Evolutionary conservation across 1,140 invertebrate species (phyloP), one percentile per base, ranked within the genome.

Genomic region (Tachypleus tridentatus): DNA sequence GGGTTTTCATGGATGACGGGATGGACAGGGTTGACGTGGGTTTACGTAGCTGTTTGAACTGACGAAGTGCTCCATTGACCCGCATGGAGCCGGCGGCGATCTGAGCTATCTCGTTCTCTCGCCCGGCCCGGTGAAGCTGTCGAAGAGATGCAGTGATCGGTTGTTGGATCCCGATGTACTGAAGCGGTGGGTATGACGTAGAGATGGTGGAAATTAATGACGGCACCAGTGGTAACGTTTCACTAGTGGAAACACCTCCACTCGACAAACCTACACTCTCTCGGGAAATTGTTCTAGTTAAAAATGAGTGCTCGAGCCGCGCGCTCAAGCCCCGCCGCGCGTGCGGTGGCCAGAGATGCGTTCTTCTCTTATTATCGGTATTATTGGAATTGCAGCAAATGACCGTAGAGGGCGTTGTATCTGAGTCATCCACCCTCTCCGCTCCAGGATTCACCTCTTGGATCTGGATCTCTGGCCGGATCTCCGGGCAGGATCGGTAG

Each of bases 71-170:
- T 60, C 95, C 94, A 80, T 97, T 97, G 78, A 97, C 92, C 68
- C 94, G 83, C 71, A 97, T 83, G 51, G 93, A 96, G 78, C 97
- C 93, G n/a, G 92, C 92, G 3, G 93, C 94, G 73, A 98, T 97
- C 72, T 91, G 91, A n/a, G 91, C 91, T 65, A 94, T 92, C 61
- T 89, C 89, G 74, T 93, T 89, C 11, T 58, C 58, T 53, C 67
- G 51, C 67, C 58, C 11, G 60, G 66, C 63, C 62, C 71, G 52
- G 66, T 69, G 60, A 53, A 67, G 57, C 59, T 67, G 65, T 61
- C 67, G 64, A 62, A 68, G 51, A 61, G 61, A 66, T 61, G 67
- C n/a, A 67, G 70, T 67, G 61, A 60, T 61, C 60, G 61, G 52
- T 56, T 64, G 51, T 47, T 70, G 64, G 11, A 64, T 67, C 54